Evolutionary conservation across 2,888 invertebrate genomes (phyloP), one percentile per base, ranked within the genome.

Genomic region (Prenolepis imparis): DNA sequence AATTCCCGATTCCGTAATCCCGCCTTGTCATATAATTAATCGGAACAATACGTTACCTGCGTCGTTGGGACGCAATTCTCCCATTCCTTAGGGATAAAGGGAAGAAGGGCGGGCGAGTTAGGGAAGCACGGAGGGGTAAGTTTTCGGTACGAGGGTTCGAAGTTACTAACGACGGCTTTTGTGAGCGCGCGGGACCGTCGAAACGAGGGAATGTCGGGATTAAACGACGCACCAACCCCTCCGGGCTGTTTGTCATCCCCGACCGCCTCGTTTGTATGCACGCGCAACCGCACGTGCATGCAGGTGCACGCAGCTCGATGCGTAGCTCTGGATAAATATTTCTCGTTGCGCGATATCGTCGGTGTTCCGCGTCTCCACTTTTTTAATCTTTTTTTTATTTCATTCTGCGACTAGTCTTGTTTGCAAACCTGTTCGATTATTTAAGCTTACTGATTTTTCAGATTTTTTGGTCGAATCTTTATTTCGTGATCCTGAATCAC

Each of bases 151-250:
- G 89, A 84, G 89, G 89, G 84, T 81, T 81, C 85, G 88, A 88
- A 92, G 91, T 93, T 91, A 92, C 92, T 92, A 93, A 93, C 91
- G 92, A 93, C 64, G 91, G 91, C 91, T 92, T 92, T 93, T 92
- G 93, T 91, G 88, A 87, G 61, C 73, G 70, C 48, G 61, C 59
- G 84, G 32, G 57, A 75, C 87, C 74, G 70, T 72, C 48, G 78
- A 81, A 84, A 83, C 83, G 82, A 87, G 90, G 81, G 88, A 88
- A 88, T 87, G 86, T 84, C 48, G 77, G 91, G 91, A 91, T 91
- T 91, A 90, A 91, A 89, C 84, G 85, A 83, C 86, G 87, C 86
- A n/a, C 67, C 77, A 77, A 59, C 59, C 72, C 78, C 87, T 84
- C 75, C 57, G 82, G 74, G 52, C 83, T 88, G 91, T 92, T 91